Evolutionary conservation across 2,888 invertebrate species (phyloP).

Genomic region (Drosophila monieri): DNA sequence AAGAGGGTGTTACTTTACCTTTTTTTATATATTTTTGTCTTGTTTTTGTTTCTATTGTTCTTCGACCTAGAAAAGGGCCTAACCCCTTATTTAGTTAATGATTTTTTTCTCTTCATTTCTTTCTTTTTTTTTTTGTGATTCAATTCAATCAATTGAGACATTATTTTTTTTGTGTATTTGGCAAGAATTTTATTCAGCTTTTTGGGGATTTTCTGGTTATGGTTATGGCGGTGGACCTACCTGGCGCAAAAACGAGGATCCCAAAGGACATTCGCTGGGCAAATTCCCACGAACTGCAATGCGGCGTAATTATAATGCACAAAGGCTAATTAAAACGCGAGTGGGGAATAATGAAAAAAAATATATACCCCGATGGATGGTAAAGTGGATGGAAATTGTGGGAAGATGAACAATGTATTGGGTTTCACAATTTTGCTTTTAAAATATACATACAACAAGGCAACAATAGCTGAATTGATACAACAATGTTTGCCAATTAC

Average conservation of each 20-base stretch:
- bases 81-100: background rate
- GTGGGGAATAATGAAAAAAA: slow-evolving; percentile 7
- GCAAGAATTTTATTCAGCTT: background rate
- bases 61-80: slow-evolving; percentile 23
- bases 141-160: slow-evolving; percentile 56
- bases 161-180: slow-evolving; percentile 28
- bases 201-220: slow-evolving; percentile 2
- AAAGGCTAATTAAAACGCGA: slow-evolving; percentile 40
- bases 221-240: background rate
- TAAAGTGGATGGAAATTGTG: slow-evolving; percentile 3
- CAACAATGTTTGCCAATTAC: slow-evolving; percentile 1
- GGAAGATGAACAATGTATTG: slow-evolving; percentile 3
- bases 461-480: background rate
- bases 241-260: slow-evolving; percentile 1
- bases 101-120: slow-evolving; percentile 4
- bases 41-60: slow-evolving; percentile 30
- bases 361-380: slow-evolving; percentile 5
- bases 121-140: slow-evolving; percentile 25
- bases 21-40: background rate
- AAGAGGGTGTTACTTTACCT: background rate
- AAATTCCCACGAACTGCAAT: slow-evolving; percentile 6
- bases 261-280: slow-evolving; percentile 12
- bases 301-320: slow-evolving; percentile 41
- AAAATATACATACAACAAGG: background rate
- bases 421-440: slow-evolving; percentile 1